Evolutionary conservation across 1,140 invertebrate species (phyloP).

Genomic region (Drosophila micromelanica): DNA sequence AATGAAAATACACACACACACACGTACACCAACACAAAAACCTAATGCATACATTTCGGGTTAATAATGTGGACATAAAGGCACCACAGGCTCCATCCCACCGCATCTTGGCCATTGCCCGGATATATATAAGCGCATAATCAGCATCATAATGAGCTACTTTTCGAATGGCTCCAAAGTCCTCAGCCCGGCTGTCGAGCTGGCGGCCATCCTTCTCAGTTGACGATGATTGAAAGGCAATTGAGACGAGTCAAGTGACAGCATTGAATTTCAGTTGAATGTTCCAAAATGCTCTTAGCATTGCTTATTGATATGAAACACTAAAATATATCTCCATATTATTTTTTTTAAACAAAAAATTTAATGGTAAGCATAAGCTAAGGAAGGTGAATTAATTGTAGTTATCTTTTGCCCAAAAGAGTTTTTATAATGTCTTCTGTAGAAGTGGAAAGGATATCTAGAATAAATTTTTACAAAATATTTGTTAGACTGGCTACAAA

Average conservation of each 20-base stretch:
- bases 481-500: too few relatives aligned
- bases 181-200: neutral
- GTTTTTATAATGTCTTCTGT: too few relatives aligned
- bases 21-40: constrained; percentile 38
- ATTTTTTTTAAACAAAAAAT: neutral
- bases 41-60: constrained; percentile 74
- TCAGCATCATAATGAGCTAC: constrained; percentile 50
- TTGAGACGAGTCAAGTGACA: constrained; percentile 54
- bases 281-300: neutral
- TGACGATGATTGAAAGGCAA: constrained; percentile 71
- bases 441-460: too few relatives aligned
- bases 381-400: too few relatives aligned
- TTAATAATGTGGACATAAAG: constrained; percentile 56
- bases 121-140: constrained; percentile 22
- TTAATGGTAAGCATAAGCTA: too few relatives aligned
- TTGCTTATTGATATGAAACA: neutral
- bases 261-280: constrained; percentile 49
- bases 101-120: neutral
- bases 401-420: too few relatives aligned
- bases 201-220: constrained; percentile 20
- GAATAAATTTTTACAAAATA: too few relatives aligned
- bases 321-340: neutral
- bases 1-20: constrained; percentile 70
- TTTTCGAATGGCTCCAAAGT: neutral
- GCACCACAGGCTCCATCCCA: constrained; percentile 8